Conservation (phyloP, 2,797 vertebrate species). For the Mus minutoides region DNA sequence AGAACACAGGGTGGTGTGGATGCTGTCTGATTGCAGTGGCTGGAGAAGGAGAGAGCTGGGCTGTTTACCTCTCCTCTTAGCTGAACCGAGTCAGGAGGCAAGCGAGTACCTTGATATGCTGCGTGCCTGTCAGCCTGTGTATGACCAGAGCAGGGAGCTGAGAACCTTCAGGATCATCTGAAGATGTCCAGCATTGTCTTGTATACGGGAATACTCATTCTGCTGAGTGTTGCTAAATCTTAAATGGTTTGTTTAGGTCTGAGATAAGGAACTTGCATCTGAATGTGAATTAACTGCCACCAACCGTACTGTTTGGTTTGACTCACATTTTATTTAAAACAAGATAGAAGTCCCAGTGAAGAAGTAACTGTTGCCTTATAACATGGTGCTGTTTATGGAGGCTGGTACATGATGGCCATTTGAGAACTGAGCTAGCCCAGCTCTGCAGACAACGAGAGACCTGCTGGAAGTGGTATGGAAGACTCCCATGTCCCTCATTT, state of each 20-base stretch:
- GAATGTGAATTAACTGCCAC: neutral
- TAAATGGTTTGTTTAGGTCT: neutral
- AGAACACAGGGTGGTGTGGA: neutral
- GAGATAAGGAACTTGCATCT: neutral
- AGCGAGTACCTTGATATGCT: neutral
- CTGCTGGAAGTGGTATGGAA: neutral
- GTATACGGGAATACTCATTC: neutral
- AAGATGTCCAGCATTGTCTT: neutral
- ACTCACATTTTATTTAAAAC: constrained; percentile 25
- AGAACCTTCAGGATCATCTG: neutral
- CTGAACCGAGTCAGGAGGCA: neutral
- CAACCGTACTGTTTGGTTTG: neutral
- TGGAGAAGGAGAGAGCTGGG: neutral
- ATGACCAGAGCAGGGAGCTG: neutral
- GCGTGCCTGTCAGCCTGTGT: neutral
- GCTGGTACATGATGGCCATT: neutral
- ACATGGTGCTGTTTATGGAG: neutral
- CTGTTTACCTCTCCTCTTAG: neutral
- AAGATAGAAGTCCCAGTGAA: constrained; percentile 12
- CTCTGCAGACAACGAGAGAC: neutral
- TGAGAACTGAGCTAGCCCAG: neutral
- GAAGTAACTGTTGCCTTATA: neutral
- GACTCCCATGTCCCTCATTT: neutral
- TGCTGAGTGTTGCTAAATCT: neutral
- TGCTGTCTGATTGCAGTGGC: neutral